Percentiles rank a stretch among this genome's conserved stretches.
Conservation (phyloP, 1,140 invertebrate genomes). For the Papilio xuthus region DNA sequence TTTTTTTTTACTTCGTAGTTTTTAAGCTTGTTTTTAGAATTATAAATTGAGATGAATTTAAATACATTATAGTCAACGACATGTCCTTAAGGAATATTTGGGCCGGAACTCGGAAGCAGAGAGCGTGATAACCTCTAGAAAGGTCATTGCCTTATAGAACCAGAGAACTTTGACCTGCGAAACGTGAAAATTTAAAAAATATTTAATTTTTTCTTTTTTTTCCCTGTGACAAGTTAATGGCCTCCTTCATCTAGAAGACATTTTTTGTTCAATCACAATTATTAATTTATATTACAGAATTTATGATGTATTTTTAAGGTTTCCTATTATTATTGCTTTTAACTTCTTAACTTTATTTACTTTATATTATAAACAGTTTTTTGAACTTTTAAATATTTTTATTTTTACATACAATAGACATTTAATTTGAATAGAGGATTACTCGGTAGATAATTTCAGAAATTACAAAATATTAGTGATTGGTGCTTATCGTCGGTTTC, state of each 20-base stretch:
- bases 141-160: neutral
- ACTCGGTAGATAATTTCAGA: too few relatives aligned
- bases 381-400: neutral
- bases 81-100: neutral
- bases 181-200: neutral
- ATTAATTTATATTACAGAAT: neutral
- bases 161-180: neutral
- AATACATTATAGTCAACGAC: neutral
- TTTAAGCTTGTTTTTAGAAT: neutral
- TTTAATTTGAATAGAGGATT: neutral
- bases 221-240: slow-evolving; percentile 4
- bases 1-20: neutral
- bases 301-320: slow-evolving; percentile 1
- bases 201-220: neutral
- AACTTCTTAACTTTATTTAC: neutral
- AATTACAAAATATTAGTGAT: neutral
- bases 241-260: neutral
- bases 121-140: neutral
- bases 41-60: neutral
- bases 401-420: too few relatives aligned
- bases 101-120: neutral
- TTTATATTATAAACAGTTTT: neutral
- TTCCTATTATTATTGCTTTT: neutral
- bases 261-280: slow-evolving; percentile 6
- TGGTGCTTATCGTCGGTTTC: neutral